Evolutionary conservation across 2,888 invertebrate species (phyloP).

Genomic region (Chrysotoxum bicinctum): DNA sequence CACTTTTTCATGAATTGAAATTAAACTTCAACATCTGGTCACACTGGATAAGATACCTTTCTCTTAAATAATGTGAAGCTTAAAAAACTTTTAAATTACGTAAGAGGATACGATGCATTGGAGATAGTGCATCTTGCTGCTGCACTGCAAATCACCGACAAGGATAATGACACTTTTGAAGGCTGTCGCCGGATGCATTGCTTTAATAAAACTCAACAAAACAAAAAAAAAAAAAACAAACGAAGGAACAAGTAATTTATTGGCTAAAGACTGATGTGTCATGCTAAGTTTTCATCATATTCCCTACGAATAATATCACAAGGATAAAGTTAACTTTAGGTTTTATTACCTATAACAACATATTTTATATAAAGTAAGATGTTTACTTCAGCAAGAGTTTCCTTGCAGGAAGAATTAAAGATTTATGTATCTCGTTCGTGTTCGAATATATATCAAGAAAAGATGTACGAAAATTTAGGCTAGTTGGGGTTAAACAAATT

Average conservation of each 20-base stretch:
- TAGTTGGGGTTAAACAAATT: too few species aligned
- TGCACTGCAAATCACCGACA: conserved; percentile 30
- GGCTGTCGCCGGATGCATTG: conserved; percentile 14
- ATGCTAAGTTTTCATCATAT: neutral
- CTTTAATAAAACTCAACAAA: conserved; percentile 25
- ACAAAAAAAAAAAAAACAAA: neutral
- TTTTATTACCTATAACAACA: too few species aligned
- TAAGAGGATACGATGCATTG: conserved; percentile 11
- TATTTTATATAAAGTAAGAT: too few species aligned
- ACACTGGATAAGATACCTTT: neutral
- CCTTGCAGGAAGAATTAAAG: too few species aligned
- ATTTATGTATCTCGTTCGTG: too few species aligned
- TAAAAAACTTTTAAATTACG: conserved; percentile 1
- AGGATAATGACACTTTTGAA: conserved; percentile 36
- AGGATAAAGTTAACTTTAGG: neutral
- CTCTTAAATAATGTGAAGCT: neutral
- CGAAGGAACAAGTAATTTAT: neutral
- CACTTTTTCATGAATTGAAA: too few species aligned
- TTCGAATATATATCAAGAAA: too few species aligned
- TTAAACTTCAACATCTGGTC: too few species aligned
- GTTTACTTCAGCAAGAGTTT: too few species aligned
- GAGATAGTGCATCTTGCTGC: conserved; percentile 2
- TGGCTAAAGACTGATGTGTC: neutral
- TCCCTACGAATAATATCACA: neutral
- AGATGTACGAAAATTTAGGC: too few species aligned